Base-by-base conservation (phyloP, 2,113 vertebrate species). In the Lampris megalopsis region DNA sequence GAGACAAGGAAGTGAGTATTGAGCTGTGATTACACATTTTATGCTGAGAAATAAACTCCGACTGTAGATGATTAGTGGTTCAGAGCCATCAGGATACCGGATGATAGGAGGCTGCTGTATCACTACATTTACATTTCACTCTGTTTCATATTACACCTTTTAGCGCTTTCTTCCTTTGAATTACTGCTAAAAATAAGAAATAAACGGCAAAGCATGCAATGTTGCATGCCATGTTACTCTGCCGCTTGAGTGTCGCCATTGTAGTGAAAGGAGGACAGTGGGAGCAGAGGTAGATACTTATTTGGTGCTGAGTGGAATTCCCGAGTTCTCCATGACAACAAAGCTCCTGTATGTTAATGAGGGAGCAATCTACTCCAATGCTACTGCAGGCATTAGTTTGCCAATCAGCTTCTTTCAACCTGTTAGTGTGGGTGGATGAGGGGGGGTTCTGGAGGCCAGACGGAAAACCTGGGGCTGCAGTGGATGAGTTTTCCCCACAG, bases 401-500 rank as follows among this genome's bases (percentile, higher is more conserved):
- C 24, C 24, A 24, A 24, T 53, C 11, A 7, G 11, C 50, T 53
- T n/a, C 11, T 53, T 5, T 53, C 11, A 10, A 13, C 5, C 50
- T 53, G 3, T 53, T 4, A 4, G 35, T 73, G 69, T 54, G 48
- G 9, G 48, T n/a, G 49, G 48, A 72, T 38, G 11, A 11, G 50
- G 43, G 57, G 50, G 52, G 63, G 67, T 47, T 13, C 56, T 53
- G 37, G n/a, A 5, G 64, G 71, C 42, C 65, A 74, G 58, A 81
- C 10, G 47, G 73, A 49, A 56, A 67, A 24, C 66, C 77, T 75
- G 64, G 7, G 61, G 60, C 4, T 50, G 50, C 50, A 73, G 11
- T 61, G 6, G 66, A 59, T 77, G 71, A 74, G 63, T 52, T 75
- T 75, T 72, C 58, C 8, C 77, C 68, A 36, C 75, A 76, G 81